Evolutionary conservation across 2,797 vertebrate genomes (phyloP).

Genomic region (Acrossocheilus fasciatus): DNA sequence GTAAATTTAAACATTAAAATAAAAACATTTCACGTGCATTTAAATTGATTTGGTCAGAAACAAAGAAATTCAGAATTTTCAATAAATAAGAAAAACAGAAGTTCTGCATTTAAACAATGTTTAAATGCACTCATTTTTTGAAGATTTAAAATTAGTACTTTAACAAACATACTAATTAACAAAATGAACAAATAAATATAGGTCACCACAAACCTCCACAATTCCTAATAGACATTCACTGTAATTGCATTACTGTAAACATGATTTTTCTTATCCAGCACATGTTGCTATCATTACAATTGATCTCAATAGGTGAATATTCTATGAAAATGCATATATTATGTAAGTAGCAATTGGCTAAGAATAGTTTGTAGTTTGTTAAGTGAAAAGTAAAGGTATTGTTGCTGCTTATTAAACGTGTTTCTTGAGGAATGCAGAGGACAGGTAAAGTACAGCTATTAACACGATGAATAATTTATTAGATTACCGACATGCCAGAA

Average conservation of each 20-base stretch:
- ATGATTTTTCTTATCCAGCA: background rate
- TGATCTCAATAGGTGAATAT: background rate
- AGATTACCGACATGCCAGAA: background rate
- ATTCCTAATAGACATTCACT: background rate
- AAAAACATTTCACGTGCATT: background rate
- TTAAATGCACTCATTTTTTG: background rate
- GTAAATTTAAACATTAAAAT: background rate
- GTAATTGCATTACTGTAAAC: background rate
- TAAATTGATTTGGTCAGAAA: background rate
- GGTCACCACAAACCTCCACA: background rate
- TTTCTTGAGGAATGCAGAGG: background rate
- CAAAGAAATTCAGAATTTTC: background rate
- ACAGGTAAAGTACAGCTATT: background rate
- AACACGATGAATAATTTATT: slow-evolving; percentile 21
- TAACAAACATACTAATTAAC: background rate
- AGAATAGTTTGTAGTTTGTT: too few relatives aligned
- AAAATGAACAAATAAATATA: background rate
- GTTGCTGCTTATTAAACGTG: background rate
- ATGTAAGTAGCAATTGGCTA: background rate
- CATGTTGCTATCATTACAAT: background rate
- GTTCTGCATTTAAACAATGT: background rate
- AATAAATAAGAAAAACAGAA: background rate
- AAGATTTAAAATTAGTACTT: background rate
- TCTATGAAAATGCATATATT: background rate
- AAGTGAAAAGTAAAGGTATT: background rate